Evolutionary conservation across 2,888 invertebrate species (phyloP).

Genomic region (Eustalomyia histrio): DNA sequence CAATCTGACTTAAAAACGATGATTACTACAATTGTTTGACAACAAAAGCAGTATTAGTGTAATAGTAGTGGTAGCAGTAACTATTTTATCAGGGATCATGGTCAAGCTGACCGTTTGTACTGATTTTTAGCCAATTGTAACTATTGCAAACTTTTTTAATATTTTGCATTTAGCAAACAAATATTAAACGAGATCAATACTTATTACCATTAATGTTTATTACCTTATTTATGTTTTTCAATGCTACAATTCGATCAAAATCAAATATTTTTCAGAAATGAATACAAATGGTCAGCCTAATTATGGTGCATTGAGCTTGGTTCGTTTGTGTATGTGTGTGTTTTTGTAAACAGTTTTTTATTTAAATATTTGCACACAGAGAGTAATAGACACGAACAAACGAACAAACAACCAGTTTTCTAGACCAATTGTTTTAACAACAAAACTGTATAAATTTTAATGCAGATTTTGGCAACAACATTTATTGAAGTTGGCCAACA

Average conservation of each 20-base stretch:
- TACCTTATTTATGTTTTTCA: too few species aligned
- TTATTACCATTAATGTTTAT: too few species aligned
- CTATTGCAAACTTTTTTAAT: too few species aligned
- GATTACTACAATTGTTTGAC: slow-evolving; percentile 62
- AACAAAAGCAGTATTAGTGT: slow-evolving; percentile 57
- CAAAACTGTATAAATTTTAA: slow-evolving; percentile 77
- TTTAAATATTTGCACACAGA: slow-evolving; percentile 10
- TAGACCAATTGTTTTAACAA: slow-evolving; percentile 64
- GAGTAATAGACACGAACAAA: slow-evolving; percentile 25
- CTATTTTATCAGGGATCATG: slow-evolving; percentile 33
- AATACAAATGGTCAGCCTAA: too few species aligned
- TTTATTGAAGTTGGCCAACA: slow-evolving; percentile 67
- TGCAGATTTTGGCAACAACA: slow-evolving; percentile 76
- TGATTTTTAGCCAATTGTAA: too few species aligned
- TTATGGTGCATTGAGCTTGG: background rate
- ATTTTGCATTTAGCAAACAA: too few species aligned
- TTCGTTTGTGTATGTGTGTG: slow-evolving; percentile 8
- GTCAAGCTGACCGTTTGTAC: too few species aligned
- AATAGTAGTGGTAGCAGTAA: slow-evolving; percentile 21
- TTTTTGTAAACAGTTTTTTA: background rate
- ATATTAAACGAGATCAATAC: too few species aligned
- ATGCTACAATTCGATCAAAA: too few species aligned
- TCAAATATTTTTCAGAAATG: too few species aligned
- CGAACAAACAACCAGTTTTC: slow-evolving; percentile 7
- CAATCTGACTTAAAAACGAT: slow-evolving; percentile 49